phyloP scores from a whole-genome alignment of 2,113 vertebrate genomes.

The Steatornis caripensis region DNA sequence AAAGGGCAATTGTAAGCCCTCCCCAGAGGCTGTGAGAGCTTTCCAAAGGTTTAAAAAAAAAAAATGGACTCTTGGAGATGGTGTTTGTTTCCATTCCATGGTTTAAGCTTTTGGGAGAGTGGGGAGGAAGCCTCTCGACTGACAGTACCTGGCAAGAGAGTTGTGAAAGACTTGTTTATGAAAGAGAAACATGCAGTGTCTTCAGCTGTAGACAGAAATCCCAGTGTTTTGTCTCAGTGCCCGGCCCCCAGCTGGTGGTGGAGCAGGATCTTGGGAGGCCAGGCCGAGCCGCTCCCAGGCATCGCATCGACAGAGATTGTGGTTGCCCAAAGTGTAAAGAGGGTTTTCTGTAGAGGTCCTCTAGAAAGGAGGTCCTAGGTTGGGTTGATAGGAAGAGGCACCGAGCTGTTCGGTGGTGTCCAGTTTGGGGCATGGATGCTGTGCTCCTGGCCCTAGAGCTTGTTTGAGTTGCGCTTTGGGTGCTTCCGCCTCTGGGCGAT shows the following conservation, averaged over 20 bases:
- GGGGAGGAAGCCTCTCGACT: neutral
- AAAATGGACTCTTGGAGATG: neutral
- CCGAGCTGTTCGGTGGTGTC: neutral
- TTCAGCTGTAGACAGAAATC: neutral
- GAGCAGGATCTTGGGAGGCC: neutral
- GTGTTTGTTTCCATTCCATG: neutral
- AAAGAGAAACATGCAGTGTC: neutral
- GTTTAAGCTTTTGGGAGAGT: neutral
- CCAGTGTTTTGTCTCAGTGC: neutral
- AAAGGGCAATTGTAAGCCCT: neutral
- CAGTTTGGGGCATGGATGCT: fast-evolving
- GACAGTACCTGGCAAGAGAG: neutral
- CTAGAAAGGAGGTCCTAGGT: neutral
- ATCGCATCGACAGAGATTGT: fast-evolving
- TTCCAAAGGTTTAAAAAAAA: neutral
- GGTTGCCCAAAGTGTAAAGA: neutral
- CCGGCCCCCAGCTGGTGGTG: neutral
- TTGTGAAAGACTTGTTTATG: neutral
- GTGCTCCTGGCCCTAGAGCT: neutral
- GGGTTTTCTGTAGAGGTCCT: neutral
- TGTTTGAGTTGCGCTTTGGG: neutral
- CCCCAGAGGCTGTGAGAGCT: neutral
- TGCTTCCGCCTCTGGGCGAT: neutral
- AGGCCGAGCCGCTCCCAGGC: neutral
- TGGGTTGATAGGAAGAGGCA: neutral